Evolutionary conservation across 2,888 invertebrate species (phyloP), one percentile per base, ranked within the genome.

Genomic region (Pasiphila rectangulata): DNA sequence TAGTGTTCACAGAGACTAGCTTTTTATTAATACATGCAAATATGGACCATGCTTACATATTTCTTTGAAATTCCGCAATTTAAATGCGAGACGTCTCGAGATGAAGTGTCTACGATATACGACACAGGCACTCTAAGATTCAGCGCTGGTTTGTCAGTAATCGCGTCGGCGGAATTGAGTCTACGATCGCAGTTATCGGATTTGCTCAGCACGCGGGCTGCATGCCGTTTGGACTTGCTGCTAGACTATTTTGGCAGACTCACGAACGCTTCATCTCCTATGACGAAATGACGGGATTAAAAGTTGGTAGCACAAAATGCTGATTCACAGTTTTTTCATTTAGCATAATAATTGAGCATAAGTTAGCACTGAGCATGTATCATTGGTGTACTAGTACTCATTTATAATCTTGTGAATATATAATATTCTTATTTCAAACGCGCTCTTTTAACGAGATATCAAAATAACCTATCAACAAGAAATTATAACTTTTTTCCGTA

Each of bases 141-240:
- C 72, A 64, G 59, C 64, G 65, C 70, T 64, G 63, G 67, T 65
- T 57, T 65, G 59, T 67, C 65, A 77, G 83, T 83, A 84, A 85
- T 84, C 76, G 78, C 64, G 79, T 85, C 69, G 65, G 64, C 66
- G 78, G 75, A 82, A 82, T 83, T 74, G 80, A 82, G 80, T 83
- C 81, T 76, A 75, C 72, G 75, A 79, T 48, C 77, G 75, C 72
- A 38, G 84, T 86, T 86, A 86, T 86, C 86, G 76, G 83, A 83
- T 87, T 86, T 85, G 82, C 78, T 75, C 73, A 63, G 73, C 53
- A 83, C 84, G 84, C 83, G 79, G 64, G 30, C 58, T 63, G 84
- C 79, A 85, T 80, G 69, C 39, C 21, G 13, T 13, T 16, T 32
- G n/a, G n/a, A 32, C 32, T 30, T 17, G 32, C 32, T 21, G 4